phyloP scores from a whole-genome alignment of 2,797 vertebrate genomes.

The Silurus lanzhouensis region DNA sequence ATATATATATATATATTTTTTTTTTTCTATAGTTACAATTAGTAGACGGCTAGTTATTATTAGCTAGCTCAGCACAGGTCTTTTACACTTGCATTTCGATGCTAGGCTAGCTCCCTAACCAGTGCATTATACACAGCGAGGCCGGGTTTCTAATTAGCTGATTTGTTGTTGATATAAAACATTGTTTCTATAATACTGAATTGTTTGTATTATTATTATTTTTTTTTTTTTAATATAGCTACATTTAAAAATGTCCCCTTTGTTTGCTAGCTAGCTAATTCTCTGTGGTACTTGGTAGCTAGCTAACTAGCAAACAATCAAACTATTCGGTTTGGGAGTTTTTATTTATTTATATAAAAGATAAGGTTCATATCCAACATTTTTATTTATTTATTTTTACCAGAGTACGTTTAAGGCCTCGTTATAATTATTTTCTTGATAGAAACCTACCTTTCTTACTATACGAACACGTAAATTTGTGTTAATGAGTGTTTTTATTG shows the following conservation, averaged over 20 bases:
- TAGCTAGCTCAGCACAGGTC: constrained; percentile 4
- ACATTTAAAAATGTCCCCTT: background rate
- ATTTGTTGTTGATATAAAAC: background rate
- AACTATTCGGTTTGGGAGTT: background rate
- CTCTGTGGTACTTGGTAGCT: background rate
- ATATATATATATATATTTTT: too few relatives aligned
- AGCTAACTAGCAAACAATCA: background rate
- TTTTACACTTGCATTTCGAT: background rate
- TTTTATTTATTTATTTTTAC: too few relatives aligned
- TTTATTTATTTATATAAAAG: background rate
- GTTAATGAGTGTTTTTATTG: background rate
- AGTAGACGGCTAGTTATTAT: background rate
- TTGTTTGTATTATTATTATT: too few relatives aligned
- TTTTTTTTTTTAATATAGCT: background rate
- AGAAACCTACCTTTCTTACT: background rate
- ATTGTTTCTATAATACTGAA: background rate
- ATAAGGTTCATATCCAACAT: too few relatives aligned
- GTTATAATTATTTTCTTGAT: background rate
- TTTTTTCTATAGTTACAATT: background rate
- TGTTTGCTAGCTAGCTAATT: constrained; percentile 22
- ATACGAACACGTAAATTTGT: background rate
- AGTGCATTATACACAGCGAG: background rate
- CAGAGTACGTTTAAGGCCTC: background rate
- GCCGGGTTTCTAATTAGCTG: background rate
- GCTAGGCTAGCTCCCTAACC: constrained; percentile 2